Evolutionary conservation across 1,140 invertebrate genomes (phyloP).

Genomic region (Semibalanus balanoides): DNA sequence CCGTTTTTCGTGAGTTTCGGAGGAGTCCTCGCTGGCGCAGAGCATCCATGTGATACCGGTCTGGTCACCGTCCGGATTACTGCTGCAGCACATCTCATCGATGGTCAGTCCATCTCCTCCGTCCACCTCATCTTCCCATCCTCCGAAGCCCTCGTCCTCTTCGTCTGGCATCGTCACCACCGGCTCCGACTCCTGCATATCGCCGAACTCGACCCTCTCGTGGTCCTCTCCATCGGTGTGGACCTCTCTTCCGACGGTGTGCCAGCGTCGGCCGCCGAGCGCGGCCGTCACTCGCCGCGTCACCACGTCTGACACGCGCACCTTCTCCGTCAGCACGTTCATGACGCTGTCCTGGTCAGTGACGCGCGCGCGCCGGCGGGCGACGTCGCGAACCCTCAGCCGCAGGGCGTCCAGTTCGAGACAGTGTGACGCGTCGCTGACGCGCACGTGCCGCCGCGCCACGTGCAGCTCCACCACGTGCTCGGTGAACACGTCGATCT

Average conservation of each 20-base stretch:
- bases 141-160: neutral
- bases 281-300: neutral
- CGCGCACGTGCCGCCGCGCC: constrained; percentile 5
- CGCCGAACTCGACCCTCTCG: neutral
- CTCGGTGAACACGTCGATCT: constrained; percentile 11
- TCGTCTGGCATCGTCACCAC: neutral
- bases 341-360: constrained; percentile 11
- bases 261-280: neutral
- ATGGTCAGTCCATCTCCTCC: neutral
- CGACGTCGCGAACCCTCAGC: neutral
- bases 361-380: constrained; percentile 4
- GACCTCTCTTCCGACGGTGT: neutral
- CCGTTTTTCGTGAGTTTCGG: too few species aligned
- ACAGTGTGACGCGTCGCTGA: neutral
- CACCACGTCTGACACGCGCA: neutral
- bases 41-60: too few species aligned
- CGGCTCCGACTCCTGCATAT: neutral
- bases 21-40: too few species aligned
- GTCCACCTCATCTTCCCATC: neutral
- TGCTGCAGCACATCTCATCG: neutral
- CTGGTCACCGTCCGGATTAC: too few species aligned
- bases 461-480: constrained; percentile 5
- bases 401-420: neutral
- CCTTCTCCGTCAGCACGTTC: constrained; percentile 13
- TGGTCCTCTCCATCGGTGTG: neutral